Evolutionary conservation across 2,888 invertebrate genomes (phyloP).

Genomic region (Calephelis perditalis): DNA sequence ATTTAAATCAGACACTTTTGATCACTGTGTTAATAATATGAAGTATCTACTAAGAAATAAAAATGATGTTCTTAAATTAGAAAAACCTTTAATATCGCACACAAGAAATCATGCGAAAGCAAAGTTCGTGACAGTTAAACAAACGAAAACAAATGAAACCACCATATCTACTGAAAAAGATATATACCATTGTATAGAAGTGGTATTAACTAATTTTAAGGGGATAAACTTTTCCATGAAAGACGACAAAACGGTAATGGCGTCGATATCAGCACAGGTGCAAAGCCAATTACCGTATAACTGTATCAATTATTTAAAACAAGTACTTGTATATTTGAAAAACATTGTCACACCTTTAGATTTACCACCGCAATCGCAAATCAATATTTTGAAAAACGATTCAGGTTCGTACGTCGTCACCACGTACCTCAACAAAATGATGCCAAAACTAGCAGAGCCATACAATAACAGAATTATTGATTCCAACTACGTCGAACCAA

Average conservation of each 20-base stretch:
- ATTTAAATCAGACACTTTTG: no score
- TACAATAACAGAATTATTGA: no score
- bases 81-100: neutral
- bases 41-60: no score
- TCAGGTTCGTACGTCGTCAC: neutral
- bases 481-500: no score
- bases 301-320: neutral
- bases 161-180: neutral
- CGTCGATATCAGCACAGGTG: neutral
- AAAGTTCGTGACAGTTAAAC: neutral
- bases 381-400: conserved; percentile 2
- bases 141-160: neutral
- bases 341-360: neutral
- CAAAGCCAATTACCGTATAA: neutral
- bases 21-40: no score
- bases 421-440: neutral
- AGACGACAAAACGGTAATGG: conserved; percentile 3
- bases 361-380: neutral
- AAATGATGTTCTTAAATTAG: neutral
- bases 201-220: neutral
- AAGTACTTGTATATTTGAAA: neutral
- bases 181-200: conserved; percentile 1
- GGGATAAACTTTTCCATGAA: neutral
- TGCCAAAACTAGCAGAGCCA: no score
- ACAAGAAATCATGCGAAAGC: neutral